phyloP scores from a whole-genome alignment of 2,113 vertebrate species.

The Aptenodytes forsteri region DNA sequence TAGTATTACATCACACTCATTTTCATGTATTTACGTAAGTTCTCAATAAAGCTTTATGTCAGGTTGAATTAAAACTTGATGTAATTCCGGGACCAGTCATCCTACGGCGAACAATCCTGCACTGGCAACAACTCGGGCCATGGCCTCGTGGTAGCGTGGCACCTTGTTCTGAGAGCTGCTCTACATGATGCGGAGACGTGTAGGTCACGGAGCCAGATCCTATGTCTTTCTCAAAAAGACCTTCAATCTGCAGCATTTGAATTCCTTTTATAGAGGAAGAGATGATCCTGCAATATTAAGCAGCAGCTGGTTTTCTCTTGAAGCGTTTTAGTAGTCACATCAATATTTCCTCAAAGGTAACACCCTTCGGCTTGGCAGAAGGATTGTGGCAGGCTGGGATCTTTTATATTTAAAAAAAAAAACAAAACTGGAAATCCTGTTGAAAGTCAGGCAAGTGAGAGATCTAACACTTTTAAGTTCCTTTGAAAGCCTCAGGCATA shows the following conservation, averaged over 20 bases:
- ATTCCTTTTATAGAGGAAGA: background rate
- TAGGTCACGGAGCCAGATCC: background rate
- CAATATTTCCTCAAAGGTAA: constrained; percentile 11
- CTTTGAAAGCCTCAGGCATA: constrained; percentile 7
- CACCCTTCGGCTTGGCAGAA: constrained; percentile 2
- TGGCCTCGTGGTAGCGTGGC: rapidly evolving
- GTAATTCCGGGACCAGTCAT: background rate
- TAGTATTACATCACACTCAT: constrained; percentile 10
- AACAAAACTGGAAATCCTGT: background rate
- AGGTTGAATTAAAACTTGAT: constrained; percentile 9
- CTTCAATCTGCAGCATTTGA: background rate
- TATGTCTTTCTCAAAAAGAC: background rate
- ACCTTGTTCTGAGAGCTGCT: background rate
- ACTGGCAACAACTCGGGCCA: background rate
- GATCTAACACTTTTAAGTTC: background rate
- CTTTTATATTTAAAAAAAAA: background rate
- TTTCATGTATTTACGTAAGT: background rate
- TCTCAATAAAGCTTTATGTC: background rate
- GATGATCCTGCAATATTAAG: background rate
- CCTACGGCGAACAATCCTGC: background rate
- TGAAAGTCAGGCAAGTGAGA: background rate
- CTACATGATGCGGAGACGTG: background rate
- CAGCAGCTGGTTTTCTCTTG: background rate
- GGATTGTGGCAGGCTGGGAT: background rate
- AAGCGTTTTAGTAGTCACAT: background rate